phyloP scores from a whole-genome alignment of 2,113 vertebrate genomes.

The Dipodomys spectabilis region DNA sequence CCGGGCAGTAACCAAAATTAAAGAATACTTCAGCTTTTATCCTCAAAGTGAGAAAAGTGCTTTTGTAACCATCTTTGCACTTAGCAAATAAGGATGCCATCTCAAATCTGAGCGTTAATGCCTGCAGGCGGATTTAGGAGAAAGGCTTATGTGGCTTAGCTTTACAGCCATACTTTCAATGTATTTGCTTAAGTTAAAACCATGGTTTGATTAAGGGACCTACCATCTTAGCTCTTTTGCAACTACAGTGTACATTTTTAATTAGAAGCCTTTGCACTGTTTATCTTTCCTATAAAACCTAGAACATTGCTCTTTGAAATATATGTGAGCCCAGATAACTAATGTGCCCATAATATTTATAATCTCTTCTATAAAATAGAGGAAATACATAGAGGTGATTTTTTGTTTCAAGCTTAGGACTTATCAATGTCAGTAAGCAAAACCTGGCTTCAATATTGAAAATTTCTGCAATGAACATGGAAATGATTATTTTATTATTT shows the following conservation, averaged over 20 bases:
- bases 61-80: conserved; percentile 87
- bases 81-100: conserved; percentile 87
- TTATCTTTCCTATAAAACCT: conserved; percentile 75
- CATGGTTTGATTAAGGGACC: conserved; percentile 69
- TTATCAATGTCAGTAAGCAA: conserved; percentile 30
- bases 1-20: conserved; percentile 88
- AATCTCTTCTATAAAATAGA: conserved; percentile 73
- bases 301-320: conserved; percentile 76
- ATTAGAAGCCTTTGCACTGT: conserved; percentile 69
- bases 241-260: conserved; percentile 72
- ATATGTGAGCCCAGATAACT: conserved; percentile 71
- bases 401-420: conserved; percentile 67
- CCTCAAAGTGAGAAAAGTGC: conserved; percentile 85
- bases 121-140: conserved; percentile 86
- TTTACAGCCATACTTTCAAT: conserved; percentile 76
- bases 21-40: conserved; percentile 88
- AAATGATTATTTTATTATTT: too few relatives aligned
- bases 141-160: conserved; percentile 85
- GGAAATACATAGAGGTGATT: conserved; percentile 66
- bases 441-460: conserved; percentile 63
- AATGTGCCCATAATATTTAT: conserved; percentile 69
- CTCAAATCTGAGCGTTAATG: conserved; percentile 84
- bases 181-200: conserved; percentile 82
- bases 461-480: conserved; percentile 52
- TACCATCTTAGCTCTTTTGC: conserved; percentile 69